Conservation (phyloP, 2,113 vertebrate genomes). For the Plectropomus leopardus region DNA sequence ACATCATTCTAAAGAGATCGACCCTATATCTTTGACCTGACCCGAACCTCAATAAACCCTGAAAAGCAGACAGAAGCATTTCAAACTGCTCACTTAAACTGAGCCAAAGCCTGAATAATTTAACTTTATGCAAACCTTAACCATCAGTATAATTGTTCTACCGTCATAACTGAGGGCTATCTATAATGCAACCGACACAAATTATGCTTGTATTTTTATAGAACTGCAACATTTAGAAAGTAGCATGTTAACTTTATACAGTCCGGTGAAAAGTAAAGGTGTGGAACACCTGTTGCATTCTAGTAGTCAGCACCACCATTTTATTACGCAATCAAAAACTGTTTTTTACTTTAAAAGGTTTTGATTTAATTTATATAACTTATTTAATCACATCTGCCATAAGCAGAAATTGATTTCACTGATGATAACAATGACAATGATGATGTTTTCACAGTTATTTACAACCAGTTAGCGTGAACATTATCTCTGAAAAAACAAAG, state of each 20-base stretch:
- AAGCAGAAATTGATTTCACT: neutral
- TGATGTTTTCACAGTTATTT: too few species aligned
- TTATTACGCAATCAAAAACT: neutral
- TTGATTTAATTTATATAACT: too few species aligned
- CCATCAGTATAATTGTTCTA: neutral
- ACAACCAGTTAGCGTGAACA: too few species aligned
- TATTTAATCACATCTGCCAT: neutral
- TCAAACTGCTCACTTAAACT: neutral
- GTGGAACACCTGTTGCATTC: neutral
- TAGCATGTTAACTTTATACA: neutral
- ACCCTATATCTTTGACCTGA: neutral
- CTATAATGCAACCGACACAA: neutral
- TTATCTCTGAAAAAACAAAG: too few species aligned
- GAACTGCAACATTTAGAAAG: neutral
- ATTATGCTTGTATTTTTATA: neutral
- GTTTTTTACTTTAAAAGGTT: neutral
- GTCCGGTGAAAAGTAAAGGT: neutral
- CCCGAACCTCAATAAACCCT: neutral
- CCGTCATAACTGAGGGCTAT: too few species aligned
- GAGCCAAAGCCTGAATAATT: neutral
- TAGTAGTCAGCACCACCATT: neutral
- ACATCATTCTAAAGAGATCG: constrained; percentile 25
- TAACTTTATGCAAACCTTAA: neutral
- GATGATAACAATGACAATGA: too few species aligned
- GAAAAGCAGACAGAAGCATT: neutral